Evolutionary conservation across 2,888 invertebrate species (phyloP).

Genomic region (Ennomos quercinarius): DNA sequence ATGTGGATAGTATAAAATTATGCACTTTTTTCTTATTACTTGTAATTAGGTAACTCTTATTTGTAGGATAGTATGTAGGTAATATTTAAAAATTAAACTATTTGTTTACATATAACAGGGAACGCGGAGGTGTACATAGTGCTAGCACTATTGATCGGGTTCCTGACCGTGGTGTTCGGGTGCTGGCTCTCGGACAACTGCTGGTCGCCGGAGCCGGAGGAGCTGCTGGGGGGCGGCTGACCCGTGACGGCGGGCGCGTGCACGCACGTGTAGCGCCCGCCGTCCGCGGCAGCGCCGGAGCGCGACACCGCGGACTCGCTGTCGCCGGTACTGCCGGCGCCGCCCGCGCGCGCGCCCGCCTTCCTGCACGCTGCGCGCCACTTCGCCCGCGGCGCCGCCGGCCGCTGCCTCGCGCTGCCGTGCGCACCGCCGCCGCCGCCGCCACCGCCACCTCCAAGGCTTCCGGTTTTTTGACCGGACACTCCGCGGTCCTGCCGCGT

Average conservation of each 20-base stretch:
- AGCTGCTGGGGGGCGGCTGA: constrained; percentile 88
- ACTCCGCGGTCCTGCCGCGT: constrained; percentile 65
- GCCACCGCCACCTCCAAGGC: constrained; percentile 52
- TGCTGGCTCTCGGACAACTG: constrained; percentile 92
- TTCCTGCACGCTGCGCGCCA: constrained; percentile 70
- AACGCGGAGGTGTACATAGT: constrained; percentile 92
- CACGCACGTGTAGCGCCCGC: constrained; percentile 85
- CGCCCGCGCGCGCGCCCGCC: constrained; percentile 65
- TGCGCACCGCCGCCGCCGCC: constrained; percentile 57
- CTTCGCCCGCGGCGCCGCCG: constrained; percentile 70
- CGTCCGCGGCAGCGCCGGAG: constrained; percentile 73
- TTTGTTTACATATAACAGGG: constrained; percentile 69
- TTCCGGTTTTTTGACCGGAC: constrained; percentile 70
- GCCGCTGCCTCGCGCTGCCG: constrained; percentile 67
- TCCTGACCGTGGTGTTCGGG: constrained; percentile 90
- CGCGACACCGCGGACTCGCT: constrained; percentile 67
- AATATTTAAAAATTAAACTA: neutral
- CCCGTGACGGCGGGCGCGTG: constrained; percentile 87
- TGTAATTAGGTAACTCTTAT: no score
- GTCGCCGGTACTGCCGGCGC: constrained; percentile 73
- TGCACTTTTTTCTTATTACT: no score
- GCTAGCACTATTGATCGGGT: constrained; percentile 89
- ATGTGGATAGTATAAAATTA: no score
- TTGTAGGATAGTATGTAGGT: no score
- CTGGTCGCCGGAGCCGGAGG: constrained; percentile 91